Percentiles rank a stretch among this genome's conserved stretches.
phyloP scores from a whole-genome alignment of 2,113 vertebrate species.

The Centropus unirufus region DNA sequence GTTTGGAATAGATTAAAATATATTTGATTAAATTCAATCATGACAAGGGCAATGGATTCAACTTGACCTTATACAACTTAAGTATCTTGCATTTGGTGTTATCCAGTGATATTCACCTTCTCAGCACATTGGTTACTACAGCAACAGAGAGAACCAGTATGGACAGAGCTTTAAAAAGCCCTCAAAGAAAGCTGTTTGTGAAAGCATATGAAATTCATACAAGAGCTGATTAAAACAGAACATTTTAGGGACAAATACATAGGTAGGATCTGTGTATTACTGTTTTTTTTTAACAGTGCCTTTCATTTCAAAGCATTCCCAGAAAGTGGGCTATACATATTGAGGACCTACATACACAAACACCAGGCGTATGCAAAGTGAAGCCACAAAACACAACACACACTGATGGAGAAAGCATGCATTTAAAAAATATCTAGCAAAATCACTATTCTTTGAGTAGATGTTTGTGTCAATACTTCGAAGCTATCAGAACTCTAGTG shows the following conservation, averaged over 20 bases:
- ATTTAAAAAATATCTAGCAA: not conserved
- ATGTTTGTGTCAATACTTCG: not conserved
- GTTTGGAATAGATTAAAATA: not conserved
- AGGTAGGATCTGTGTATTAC: not conserved
- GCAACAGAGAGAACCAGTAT: not conserved
- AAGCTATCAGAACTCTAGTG: not conserved
- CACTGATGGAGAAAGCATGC: not conserved
- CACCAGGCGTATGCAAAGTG: not conserved
- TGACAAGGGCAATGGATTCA: not conserved
- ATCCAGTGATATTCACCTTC: not conserved
- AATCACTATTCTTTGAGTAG: not conserved
- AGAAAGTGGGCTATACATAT: not conserved
- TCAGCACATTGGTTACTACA: not conserved
- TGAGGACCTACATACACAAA: not conserved
- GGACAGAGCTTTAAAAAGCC: not conserved
- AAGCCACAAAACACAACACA: not conserved
- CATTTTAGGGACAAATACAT: not conserved
- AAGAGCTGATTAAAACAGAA: not conserved
- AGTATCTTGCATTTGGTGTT: not conserved
- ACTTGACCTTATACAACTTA: not conserved
- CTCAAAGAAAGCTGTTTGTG: not conserved
- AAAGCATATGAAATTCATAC: not conserved
- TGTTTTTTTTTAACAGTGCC: not conserved
- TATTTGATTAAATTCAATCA: not conserved
- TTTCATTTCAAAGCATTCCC: not conserved